Evolutionary conservation across 2,888 invertebrate species (phyloP).

Genomic region (Noctuana brunneofusca): DNA sequence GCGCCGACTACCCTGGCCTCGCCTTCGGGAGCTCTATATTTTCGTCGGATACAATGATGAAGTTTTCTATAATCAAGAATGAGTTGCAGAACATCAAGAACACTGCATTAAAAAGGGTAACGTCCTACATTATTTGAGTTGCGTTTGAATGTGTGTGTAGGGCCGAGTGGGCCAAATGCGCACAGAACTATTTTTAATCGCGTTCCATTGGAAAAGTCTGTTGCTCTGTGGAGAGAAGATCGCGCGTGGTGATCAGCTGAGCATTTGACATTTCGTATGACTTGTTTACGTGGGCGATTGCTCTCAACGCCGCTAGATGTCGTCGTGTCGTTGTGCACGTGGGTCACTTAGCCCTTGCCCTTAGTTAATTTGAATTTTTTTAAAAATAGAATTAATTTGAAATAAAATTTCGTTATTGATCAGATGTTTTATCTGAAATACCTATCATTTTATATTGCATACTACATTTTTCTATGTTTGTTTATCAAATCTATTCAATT

Average conservation of each 20-base stretch:
- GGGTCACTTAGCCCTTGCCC: slow-evolving; percentile 39
- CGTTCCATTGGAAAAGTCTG: slow-evolving; percentile 60
- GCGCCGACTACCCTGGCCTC: slow-evolving; percentile 95
- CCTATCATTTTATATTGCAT: neutral
- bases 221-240: slow-evolving; percentile 53
- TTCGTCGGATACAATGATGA: slow-evolving; percentile 98
- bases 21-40: slow-evolving; percentile 96
- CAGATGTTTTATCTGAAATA: slow-evolving; percentile 7
- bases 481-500: slow-evolving; percentile 7
- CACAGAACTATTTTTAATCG: slow-evolving; percentile 77
- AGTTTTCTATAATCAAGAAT: slow-evolving; percentile 97
- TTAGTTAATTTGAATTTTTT: neutral
- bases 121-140: slow-evolving; percentile 78
- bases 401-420: neutral
- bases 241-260: slow-evolving; percentile 79
- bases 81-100: slow-evolving; percentile 99
- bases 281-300: slow-evolving; percentile 73
- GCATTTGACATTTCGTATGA: slow-evolving; percentile 72
- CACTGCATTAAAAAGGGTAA: slow-evolving; percentile 97
- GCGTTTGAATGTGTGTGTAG: slow-evolving; percentile 60
- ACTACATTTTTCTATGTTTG: neutral
- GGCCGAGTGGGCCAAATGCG: slow-evolving; percentile 74
- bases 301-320: slow-evolving; percentile 66
- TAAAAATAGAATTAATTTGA: too few relatives aligned
- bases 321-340: slow-evolving; percentile 45